phyloP scores from a whole-genome alignment of 1,140 invertebrate genomes.

The Heliconius melpomene region DNA sequence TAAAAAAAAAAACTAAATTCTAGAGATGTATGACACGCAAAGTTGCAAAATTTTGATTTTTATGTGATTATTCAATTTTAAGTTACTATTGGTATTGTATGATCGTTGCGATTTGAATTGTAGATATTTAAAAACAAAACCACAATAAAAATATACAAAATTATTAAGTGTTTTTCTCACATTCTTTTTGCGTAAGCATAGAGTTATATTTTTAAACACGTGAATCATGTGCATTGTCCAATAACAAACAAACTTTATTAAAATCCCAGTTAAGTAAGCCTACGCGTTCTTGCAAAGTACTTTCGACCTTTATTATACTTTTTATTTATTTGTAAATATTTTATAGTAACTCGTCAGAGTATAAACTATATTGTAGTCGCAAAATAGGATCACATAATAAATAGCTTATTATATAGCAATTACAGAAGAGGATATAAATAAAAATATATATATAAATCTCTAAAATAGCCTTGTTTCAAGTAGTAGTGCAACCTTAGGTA shows the following conservation, averaged over 20 bases:
- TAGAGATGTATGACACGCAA: constrained; percentile 50
- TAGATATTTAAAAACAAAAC: constrained; percentile 65
- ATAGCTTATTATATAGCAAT: background rate
- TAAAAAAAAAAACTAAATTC: constrained; percentile 56
- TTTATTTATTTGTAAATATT: background rate
- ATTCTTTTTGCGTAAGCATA: background rate
- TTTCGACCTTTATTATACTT: background rate
- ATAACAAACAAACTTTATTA: background rate
- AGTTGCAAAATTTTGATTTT: constrained; percentile 57
- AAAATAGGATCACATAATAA: background rate
- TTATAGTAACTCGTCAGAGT: background rate
- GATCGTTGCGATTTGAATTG: constrained; percentile 60
- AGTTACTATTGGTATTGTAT: constrained; percentile 62
- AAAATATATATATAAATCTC: too few species aligned
- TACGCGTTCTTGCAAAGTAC: background rate
- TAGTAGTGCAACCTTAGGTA: too few species aligned
- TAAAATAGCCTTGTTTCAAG: too few species aligned
- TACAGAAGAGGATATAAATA: background rate
- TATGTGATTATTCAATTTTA: constrained; percentile 69
- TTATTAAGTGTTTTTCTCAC: constrained; percentile 22
- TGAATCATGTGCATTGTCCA: background rate
- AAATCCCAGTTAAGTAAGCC: background rate
- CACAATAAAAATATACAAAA: constrained; percentile 69
- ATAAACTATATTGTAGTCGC: background rate
- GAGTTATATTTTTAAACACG: background rate